Evolutionary conservation across 1,140 invertebrate genomes (phyloP).

Genomic region (Drosophila sproati): DNA sequence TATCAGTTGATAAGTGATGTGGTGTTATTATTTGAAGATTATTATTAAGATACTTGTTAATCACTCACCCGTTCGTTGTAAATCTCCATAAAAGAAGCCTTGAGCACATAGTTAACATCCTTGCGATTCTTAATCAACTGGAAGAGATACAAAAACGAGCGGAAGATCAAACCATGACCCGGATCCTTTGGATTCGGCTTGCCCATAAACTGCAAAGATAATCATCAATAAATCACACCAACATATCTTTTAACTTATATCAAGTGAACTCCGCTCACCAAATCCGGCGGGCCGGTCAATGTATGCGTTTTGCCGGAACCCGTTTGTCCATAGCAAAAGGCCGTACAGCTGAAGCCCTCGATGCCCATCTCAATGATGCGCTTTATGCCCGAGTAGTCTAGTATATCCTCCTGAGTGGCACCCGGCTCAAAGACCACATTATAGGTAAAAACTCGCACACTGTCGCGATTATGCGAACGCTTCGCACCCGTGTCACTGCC

Average conservation of each 20-base stretch:
- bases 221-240: neutral
- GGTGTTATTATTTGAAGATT: too few relatives aligned
- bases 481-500: constrained; percentile 81
- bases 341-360: constrained; percentile 96
- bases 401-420: constrained; percentile 91
- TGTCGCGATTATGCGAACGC: constrained; percentile 85
- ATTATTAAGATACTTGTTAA: neutral
- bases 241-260: neutral
- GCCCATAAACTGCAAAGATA: constrained; percentile 62
- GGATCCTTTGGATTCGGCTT: constrained; percentile 84
- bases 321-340: constrained; percentile 98
- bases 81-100: constrained; percentile 97
- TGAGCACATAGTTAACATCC: constrained; percentile 93
- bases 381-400: constrained; percentile 93
- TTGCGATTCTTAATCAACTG: constrained; percentile 90
- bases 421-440: constrained; percentile 95
- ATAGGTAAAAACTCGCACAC: constrained; percentile 92
- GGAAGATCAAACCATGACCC: constrained; percentile 93
- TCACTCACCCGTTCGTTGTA: constrained; percentile 95
- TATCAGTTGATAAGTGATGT: too few relatives aligned
- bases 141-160: constrained; percentile 96
- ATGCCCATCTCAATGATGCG: constrained; percentile 96
- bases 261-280: constrained; percentile 86
- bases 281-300: constrained; percentile 94
- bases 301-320: constrained; percentile 98